Conservation (phyloP, 53 echinoderm and acorn worm genomes). For the Paracentrotus lividus region DNA sequence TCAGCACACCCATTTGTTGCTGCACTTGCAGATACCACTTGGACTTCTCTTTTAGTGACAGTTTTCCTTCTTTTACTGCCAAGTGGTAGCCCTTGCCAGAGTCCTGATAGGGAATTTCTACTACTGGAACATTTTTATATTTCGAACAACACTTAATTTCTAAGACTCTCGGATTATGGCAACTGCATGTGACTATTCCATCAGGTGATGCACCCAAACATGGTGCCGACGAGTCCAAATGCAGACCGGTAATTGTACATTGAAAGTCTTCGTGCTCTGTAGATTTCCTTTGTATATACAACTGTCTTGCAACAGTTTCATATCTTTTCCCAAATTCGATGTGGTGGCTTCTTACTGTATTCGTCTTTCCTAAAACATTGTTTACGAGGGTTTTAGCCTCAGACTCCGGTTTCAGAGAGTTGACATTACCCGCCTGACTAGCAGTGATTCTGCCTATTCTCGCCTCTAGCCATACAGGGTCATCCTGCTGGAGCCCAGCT, state of each 20-base stretch:
- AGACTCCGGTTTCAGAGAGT: background rate
- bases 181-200: background rate
- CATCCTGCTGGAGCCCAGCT: background rate
- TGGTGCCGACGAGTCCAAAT: background rate
- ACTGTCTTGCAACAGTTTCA: background rate
- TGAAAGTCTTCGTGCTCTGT: background rate
- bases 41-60: background rate
- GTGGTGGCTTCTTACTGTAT: background rate
- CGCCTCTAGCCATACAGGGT: slow-evolving; percentile 19
- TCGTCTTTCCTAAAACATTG: background rate
- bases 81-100: background rate
- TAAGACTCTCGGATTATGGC: background rate
- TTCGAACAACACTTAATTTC: slow-evolving; percentile 14
- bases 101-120: background rate
- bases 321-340: background rate
- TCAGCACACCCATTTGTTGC: background rate
- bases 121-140: background rate
- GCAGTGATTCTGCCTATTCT: slow-evolving; percentile 49
- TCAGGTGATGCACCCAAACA: slow-evolving; percentile 58
- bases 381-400: background rate
- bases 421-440: background rate
- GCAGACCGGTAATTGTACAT: background rate
- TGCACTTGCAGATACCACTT: background rate
- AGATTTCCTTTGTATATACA: background rate
- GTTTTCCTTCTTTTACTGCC: background rate